These are phyloP conservation scores for Brachionus manjavacas DNA, from an alignment of 1,140 invertebrate species.

Conservation along the genomic window DNA sequence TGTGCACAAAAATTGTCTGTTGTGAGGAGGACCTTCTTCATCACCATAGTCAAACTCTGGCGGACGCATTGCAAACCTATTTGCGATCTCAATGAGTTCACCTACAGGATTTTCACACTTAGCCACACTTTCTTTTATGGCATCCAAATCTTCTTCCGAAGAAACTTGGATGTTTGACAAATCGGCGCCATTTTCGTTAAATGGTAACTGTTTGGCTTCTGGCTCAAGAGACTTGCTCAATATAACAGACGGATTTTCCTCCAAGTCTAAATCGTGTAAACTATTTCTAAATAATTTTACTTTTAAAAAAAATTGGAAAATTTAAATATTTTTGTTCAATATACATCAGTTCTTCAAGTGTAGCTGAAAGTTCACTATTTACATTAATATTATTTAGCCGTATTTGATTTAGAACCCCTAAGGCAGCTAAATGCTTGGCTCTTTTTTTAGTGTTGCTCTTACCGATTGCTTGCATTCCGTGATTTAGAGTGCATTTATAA, in stretches of 20 bases:
- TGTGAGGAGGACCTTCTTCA: constrained; percentile 35
- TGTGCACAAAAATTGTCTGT: constrained; percentile 16
- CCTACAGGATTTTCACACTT: constrained; percentile 38
- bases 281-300: not conserved
- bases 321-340: not conserved
- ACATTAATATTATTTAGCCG: not conserved
- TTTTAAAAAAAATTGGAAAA: not conserved
- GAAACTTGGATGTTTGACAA: not conserved
- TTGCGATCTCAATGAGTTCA: constrained; percentile 33
- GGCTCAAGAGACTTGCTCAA: not conserved
- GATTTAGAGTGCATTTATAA: not conserved
- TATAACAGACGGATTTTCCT: constrained; percentile 8
- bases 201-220: not conserved
- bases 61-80: constrained; percentile 9
- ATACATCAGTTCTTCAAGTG: not conserved
- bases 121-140: not conserved
- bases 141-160: not conserved
- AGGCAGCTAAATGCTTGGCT: constrained; percentile 26
- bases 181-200: not conserved
- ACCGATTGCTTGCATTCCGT: not conserved
- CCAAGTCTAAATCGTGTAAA: not conserved
- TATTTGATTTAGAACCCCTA: not conserved
- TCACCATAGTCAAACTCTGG: constrained; percentile 26
- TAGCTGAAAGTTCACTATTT: not conserved
- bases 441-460: constrained; percentile 22